phyloP scores from a whole-genome alignment of 1,140 invertebrate species.

The Leptonema lineaticorne region DNA sequence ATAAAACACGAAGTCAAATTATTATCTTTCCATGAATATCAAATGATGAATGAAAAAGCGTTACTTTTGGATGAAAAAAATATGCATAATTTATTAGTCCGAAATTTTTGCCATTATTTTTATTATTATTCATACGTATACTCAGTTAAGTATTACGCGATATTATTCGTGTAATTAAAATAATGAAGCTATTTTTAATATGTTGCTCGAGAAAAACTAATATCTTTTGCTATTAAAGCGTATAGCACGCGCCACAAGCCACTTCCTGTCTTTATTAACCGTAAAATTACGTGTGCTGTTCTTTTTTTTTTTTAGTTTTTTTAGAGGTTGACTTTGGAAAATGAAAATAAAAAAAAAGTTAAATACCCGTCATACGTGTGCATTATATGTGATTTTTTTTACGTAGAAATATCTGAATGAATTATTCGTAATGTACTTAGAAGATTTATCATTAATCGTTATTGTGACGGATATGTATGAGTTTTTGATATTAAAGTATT shows the following conservation, averaged over 20 bases:
- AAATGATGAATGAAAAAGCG: background rate
- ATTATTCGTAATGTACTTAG: too few relatives aligned
- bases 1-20: background rate
- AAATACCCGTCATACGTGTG: too few relatives aligned
- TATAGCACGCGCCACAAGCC: constrained; percentile 27
- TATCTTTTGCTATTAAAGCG: constrained; percentile 25
- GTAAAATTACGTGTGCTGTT: constrained; percentile 4
- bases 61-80: background rate
- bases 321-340: background rate
- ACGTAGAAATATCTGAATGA: too few relatives aligned
- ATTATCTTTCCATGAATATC: background rate
- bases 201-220: constrained; percentile 16
- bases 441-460: too few relatives aligned
- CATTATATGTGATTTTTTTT: too few relatives aligned
- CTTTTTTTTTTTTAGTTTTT: background rate
- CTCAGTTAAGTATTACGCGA: background rate
- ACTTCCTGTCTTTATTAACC: constrained; percentile 29
- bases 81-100: too few relatives aligned
- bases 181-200: background rate
- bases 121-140: background rate
- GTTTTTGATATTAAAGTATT: too few relatives aligned
- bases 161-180: constrained; percentile 4
- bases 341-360: background rate
- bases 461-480: too few relatives aligned
- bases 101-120: background rate